Conservation (phyloP, 2,888 invertebrate species). For the Cerastoderma edule region DNA sequence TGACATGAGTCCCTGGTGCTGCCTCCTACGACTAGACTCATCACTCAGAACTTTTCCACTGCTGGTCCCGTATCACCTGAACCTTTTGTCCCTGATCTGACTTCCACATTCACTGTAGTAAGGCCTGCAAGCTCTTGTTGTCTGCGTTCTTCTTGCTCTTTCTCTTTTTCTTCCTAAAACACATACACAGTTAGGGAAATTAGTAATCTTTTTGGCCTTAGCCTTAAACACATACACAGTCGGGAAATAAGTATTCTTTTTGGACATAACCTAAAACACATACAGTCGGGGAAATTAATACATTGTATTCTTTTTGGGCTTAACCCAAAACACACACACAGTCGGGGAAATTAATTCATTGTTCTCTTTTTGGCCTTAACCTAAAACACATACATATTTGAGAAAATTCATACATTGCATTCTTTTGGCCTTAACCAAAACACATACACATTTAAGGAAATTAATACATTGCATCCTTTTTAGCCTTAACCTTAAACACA, state of each 20-base stretch:
- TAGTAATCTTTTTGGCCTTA: background rate
- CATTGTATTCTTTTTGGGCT: background rate
- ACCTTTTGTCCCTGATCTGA: conserved; percentile 1
- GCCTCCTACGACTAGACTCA: too few species aligned
- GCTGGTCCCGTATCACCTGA: background rate
- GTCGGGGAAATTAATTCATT: background rate
- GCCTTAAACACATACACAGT: background rate
- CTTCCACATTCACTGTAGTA: conserved; percentile 14
- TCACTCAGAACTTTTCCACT: conserved; percentile 10
- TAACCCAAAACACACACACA: background rate
- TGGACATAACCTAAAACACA: background rate
- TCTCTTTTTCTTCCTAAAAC: conserved; percentile 26
- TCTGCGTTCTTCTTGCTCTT: conserved; percentile 13
- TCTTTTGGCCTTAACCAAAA: background rate
- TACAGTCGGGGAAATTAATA: background rate
- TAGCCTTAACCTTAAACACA: conserved; percentile 4
- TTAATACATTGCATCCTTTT: background rate
- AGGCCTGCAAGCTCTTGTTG: conserved; percentile 14
- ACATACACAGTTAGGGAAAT: background rate
- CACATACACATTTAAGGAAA: background rate
- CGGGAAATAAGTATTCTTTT: background rate
- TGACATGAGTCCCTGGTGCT: too few species aligned
- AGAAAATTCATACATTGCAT: background rate
- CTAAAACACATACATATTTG: background rate
- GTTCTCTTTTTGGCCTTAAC: background rate